phyloP scores from a whole-genome alignment of 2,888 invertebrate species.

The Rhogogaster chlorosoma region DNA sequence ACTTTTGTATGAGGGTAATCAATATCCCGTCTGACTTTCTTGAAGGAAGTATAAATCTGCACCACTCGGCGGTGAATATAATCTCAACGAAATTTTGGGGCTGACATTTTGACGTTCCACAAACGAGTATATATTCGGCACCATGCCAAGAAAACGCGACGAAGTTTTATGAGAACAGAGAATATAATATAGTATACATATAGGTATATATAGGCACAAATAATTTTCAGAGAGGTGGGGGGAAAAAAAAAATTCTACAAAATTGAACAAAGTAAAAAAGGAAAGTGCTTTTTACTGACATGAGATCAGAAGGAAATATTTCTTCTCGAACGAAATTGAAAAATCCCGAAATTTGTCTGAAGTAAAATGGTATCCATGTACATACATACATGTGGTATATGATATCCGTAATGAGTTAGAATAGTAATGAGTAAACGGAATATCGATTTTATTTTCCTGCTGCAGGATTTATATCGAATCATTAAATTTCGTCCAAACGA shows the following conservation, averaged over 20 bases:
- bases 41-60: background rate
- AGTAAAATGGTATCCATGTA: background rate
- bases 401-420: background rate
- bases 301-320: background rate
- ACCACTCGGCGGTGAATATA: background rate
- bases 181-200: background rate
- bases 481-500: background rate
- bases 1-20: constrained; percentile 9
- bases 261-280: background rate
- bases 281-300: background rate
- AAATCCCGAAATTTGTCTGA: background rate
- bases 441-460: background rate
- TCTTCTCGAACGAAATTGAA: background rate
- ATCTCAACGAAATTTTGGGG: background rate
- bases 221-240: background rate
- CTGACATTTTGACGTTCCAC: background rate
- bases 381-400: background rate
- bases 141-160: background rate
- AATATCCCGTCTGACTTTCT: background rate
- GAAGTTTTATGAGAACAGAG: background rate
- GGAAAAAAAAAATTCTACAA: background rate
- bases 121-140: background rate
- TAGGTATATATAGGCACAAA: background rate
- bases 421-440: background rate
- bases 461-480: background rate